Evolutionary conservation across 2,113 vertebrate species (phyloP).

Genomic region (Condylura cristata): DNA sequence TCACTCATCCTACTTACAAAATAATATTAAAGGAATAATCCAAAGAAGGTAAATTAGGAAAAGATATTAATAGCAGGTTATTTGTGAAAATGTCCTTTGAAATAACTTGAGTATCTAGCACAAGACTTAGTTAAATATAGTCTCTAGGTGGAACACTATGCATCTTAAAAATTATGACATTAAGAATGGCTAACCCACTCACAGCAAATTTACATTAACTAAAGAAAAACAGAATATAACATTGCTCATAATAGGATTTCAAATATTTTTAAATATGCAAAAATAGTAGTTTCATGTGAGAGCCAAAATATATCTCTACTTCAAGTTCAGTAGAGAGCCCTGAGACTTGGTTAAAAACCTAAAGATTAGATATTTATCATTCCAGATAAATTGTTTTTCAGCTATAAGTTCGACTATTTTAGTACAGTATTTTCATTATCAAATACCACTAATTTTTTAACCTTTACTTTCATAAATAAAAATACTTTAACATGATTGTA

Average conservation of each 20-base stretch:
- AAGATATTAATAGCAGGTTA: not conserved
- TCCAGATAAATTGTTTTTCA: constrained; percentile 16
- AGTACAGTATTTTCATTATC: not conserved
- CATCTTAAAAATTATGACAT: not conserved
- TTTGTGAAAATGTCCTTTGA: not conserved
- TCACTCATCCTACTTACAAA: not conserved
- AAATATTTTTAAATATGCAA: constrained; percentile 21
- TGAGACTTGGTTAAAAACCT: not conserved
- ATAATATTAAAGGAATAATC: constrained; percentile 20
- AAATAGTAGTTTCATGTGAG: not conserved
- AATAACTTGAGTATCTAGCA: not conserved
- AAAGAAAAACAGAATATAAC: not conserved
- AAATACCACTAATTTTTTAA: not conserved
- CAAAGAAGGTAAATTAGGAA: not conserved
- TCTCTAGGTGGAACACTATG: not conserved
- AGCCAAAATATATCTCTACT: not conserved
- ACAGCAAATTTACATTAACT: not conserved
- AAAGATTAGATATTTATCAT: not conserved
- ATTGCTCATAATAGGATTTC: not conserved
- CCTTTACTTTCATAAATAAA: not conserved
- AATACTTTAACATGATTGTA: not conserved
- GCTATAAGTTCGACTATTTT: not conserved
- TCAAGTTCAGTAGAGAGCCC: not conserved
- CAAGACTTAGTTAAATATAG: not conserved
- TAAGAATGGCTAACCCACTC: not conserved